Evolutionary conservation across 2,113 vertebrate species (phyloP).

Genomic region (sheep (Ovis aries)): DNA sequence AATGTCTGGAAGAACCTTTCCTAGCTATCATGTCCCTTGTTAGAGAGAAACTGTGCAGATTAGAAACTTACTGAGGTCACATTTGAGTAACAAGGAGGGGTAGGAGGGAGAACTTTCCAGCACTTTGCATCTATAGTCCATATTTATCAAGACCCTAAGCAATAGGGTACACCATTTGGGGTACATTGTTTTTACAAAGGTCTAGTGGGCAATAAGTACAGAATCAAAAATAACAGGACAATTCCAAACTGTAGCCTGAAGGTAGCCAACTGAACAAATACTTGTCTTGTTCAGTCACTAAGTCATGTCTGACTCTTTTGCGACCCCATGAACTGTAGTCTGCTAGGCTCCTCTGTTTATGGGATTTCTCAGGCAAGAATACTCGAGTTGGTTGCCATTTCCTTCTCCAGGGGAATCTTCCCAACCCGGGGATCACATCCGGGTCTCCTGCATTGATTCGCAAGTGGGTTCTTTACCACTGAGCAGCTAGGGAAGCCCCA

Average conservation of each 20-base stretch:
- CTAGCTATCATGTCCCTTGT: neutral
- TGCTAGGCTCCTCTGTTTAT: neutral
- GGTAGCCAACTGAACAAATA: neutral
- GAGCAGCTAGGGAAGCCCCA: neutral
- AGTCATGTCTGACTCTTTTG: neutral
- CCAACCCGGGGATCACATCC: neutral
- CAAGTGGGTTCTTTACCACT: neutral
- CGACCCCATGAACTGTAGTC: neutral
- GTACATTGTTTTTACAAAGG: neutral
- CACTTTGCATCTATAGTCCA: neutral
- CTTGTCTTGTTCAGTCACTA: neutral
- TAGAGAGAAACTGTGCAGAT: neutral
- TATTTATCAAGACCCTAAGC: neutral
- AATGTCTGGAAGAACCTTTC: neutral
- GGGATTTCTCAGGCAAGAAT: neutral
- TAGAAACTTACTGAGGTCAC: neutral
- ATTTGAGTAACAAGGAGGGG: neutral
- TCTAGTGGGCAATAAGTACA: neutral
- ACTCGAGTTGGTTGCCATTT: neutral
- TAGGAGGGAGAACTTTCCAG: neutral
- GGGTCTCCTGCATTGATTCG: neutral
- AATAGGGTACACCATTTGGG: neutral
- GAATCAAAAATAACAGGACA: neutral
- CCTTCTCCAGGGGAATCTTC: neutral
- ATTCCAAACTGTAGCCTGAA: neutral